These are phyloP conservation scores for Zelostemma sp. DNA, from an alignment of 1,140 invertebrate species.

Conservation along the genomic window DNA sequence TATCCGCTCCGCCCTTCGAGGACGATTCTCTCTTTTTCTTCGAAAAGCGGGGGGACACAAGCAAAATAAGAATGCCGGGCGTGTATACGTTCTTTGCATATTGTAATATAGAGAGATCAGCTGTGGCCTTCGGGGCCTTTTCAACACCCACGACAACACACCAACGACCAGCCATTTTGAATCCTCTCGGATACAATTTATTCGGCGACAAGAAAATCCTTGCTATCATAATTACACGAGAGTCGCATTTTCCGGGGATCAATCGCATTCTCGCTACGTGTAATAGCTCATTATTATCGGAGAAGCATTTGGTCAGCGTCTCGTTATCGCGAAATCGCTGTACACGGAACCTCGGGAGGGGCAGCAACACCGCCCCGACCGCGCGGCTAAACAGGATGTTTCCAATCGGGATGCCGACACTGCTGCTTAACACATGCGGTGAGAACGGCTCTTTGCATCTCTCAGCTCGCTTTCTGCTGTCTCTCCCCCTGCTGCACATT, in stretches of 20 bases:
- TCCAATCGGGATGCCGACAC: slow-evolving; percentile 47
- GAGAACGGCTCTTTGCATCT: slow-evolving; percentile 27
- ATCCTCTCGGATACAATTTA: slow-evolving; percentile 38
- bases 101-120: slow-evolving; percentile 1
- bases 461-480: slow-evolving; percentile 8
- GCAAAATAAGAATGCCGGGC: slow-evolving; percentile 11
- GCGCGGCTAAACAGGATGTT: slow-evolving; percentile 41
- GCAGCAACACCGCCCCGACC: slow-evolving; percentile 2
- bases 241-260: too few species aligned
- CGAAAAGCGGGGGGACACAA: slow-evolving; percentile 3
- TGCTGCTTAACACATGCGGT: slow-evolving; percentile 48
- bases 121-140: slow-evolving; percentile 31
- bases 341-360: slow-evolving; percentile 1
- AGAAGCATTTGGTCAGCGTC: slow-evolving; percentile 7
- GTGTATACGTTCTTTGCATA: not conserved
- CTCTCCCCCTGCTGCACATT: slow-evolving; percentile 10
- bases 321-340: slow-evolving; percentile 11
- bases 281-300: slow-evolving; percentile 1
- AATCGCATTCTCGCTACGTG: not conserved
- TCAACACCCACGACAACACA: slow-evolving; percentile 37
- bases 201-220: slow-evolving; percentile 49
- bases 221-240: too few species aligned
- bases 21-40: not conserved
- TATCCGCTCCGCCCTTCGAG: not conserved
- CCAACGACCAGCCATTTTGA: slow-evolving; percentile 44